These are phyloP conservation scores for Babylonia areolata DNA, from an alignment of 1,140 invertebrate species.

Conservation along the genomic window DNA sequence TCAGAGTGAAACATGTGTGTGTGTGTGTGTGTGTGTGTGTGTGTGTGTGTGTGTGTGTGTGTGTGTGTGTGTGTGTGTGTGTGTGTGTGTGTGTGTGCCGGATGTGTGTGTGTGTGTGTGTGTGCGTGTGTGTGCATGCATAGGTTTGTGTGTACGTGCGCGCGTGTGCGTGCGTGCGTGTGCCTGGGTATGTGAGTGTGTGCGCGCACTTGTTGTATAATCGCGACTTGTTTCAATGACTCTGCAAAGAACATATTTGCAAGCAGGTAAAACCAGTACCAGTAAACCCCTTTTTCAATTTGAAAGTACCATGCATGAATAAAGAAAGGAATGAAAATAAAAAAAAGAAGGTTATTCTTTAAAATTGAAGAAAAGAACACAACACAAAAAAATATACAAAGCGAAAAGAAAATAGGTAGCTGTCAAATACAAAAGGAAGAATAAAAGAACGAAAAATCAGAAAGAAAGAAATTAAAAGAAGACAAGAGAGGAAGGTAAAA, in stretches of 20 bases:
- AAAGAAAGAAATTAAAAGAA: background rate
- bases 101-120: slow-evolving; percentile 1
- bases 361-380: too few species aligned
- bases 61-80: background rate
- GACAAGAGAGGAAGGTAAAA: background rate
- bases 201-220: too few species aligned
- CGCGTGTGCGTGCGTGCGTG: background rate
- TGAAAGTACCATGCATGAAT: too few species aligned
- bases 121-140: background rate
- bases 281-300: too few species aligned
- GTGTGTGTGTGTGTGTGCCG: background rate
- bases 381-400: too few species aligned
- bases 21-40: slow-evolving; percentile 11
- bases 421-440: background rate
- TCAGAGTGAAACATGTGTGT: too few species aligned
- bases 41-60: background rate
- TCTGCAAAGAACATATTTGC: too few species aligned
- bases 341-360: too few species aligned
- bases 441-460: background rate
- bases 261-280: too few species aligned
- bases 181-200: too few species aligned
- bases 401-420: background rate
- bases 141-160: background rate
- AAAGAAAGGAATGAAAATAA: too few species aligned
- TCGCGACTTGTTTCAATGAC: too few species aligned